Percentiles rank a stretch among this genome's conserved stretches.
Evolutionary conservation across 1,140 invertebrate genomes (phyloP).

Genomic region (Leptinotarsa texana): DNA sequence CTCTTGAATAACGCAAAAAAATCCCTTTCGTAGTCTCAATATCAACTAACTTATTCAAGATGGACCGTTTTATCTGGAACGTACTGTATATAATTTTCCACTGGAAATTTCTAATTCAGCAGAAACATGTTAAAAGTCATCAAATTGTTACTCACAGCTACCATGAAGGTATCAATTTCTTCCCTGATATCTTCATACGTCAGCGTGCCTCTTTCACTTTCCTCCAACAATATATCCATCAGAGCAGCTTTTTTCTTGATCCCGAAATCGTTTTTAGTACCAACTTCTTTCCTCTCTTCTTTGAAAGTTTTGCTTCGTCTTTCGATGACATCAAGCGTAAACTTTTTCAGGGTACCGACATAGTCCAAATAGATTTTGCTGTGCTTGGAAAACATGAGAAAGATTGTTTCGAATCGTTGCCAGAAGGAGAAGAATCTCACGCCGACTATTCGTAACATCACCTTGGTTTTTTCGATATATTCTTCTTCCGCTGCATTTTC

Average conservation of each 20-base stretch:
- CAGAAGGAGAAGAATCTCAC: slow-evolving; percentile 4
- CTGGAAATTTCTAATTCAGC: too few relatives aligned
- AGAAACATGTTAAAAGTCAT: too few relatives aligned
- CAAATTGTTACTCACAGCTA: background rate
- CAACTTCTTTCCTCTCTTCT: background rate
- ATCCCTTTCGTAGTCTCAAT: too few relatives aligned
- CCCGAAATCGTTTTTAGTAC: background rate
- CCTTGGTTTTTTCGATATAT: slow-evolving; percentile 4
- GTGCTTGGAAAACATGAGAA: background rate
- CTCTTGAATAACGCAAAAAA: too few relatives aligned
- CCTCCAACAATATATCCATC: slow-evolving; percentile 10
- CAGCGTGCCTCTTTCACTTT: background rate
- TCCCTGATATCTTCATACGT: slow-evolving; percentile 3
- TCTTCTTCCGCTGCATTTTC: background rate
- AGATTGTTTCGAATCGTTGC: slow-evolving; percentile 2
- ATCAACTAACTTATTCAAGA: too few relatives aligned
- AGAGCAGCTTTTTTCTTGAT: slow-evolving; percentile 10
- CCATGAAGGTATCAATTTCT: slow-evolving; percentile 10
- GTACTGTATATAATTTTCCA: too few relatives aligned
- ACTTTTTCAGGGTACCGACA: background rate
- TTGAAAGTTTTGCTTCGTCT: slow-evolving; percentile 4
- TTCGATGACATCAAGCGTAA: background rate
- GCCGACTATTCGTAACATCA: slow-evolving; percentile 10
- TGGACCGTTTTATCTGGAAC: too few relatives aligned
- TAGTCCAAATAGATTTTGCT: slow-evolving; percentile 1